Percentiles rank a stretch among this genome's conserved stretches.
These are phyloP conservation scores for Acanthisitta chloris DNA, from an alignment of 2,113 vertebrate genomes.

Conservation along the genomic window DNA sequence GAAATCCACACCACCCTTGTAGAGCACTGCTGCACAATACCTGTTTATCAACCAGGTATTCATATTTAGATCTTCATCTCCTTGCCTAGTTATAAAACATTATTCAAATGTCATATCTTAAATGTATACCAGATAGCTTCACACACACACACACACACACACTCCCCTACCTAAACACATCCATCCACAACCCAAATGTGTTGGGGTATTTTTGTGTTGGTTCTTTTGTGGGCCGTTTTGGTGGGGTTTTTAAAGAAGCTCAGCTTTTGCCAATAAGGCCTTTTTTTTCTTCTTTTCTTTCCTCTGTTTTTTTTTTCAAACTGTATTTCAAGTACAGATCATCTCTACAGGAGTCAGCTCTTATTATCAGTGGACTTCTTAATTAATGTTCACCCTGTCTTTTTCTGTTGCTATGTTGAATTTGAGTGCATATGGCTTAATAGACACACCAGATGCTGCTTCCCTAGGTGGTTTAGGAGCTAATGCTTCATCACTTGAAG, in stretches of 20 bases:
- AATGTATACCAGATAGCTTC: neutral
- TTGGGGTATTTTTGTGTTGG: rapidly evolving
- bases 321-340: neutral
- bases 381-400: conserved; percentile 35
- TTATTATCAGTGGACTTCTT: conserved; percentile 17
- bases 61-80: neutral
- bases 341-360: neutral
- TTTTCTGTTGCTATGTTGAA: conserved; percentile 33
- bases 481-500: conserved; percentile 42
- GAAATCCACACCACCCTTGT: neutral
- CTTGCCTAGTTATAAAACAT: neutral
- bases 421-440: conserved; percentile 37
- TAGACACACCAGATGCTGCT: conserved; percentile 30
- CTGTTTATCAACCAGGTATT: neutral
- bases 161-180: neutral
- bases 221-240: neutral
- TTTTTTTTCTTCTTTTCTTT: neutral
- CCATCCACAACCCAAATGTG: neutral
- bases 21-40: neutral
- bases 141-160: neutral
- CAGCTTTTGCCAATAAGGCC: neutral
- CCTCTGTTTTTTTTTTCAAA: too few relatives aligned
- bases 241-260: neutral
- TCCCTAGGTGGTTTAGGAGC: conserved; percentile 41
- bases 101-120: neutral